Base-by-base conservation (phyloP, 37 sponge, comb jelly and placozoan species). In the Ianthella basta region DNA sequence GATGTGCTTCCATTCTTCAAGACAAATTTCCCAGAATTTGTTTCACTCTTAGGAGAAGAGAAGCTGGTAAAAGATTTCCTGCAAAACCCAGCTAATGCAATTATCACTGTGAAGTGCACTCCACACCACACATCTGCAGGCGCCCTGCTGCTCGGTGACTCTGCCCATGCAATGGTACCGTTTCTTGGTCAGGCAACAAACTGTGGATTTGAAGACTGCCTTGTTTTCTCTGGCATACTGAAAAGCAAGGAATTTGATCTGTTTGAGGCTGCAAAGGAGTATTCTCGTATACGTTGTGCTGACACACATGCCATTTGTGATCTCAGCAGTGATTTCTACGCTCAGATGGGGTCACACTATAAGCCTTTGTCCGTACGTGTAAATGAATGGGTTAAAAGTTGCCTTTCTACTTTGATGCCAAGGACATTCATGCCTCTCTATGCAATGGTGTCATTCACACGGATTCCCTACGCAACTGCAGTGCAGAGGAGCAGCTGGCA, bases 151-250 rank as follows among this genome's bases (percentile, higher is more conserved):
- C 74, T 96, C 10, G 97, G 97, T 21, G 97, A 96, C 78, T 94
- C 97, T 24, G 97, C 97, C 20, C 97, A 96, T 66, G 97, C 97
- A 19, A 85, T 96, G 56, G 97, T 96, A 23, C 97, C 97, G 0
- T 96, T 96, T 64, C 94, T 90, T 56, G 97, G 97, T n/a, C 94
- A 96, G 80, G 97, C 94, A 20, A 86, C 91, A 86, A 94, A 93
- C 55, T 87, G 88, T 20, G 97, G 97, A 6, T 90, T 96, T 72
- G 97, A 96, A 57, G 97, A 96, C 64, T 91, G 94, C 68, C 75
- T 92, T 1, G 85, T 96, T 6, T 85, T 94, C 23, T 50, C 82
- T 35, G 88, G 83, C 55, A 59, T 82, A 13, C 35, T 96, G 36
- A 27, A 24, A 27, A 8, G 80, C 34, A 15, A 59, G 6, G 64